phyloP scores from a whole-genome alignment of 2,797 vertebrate species.

The Paedocypris micromegethes region DNA sequence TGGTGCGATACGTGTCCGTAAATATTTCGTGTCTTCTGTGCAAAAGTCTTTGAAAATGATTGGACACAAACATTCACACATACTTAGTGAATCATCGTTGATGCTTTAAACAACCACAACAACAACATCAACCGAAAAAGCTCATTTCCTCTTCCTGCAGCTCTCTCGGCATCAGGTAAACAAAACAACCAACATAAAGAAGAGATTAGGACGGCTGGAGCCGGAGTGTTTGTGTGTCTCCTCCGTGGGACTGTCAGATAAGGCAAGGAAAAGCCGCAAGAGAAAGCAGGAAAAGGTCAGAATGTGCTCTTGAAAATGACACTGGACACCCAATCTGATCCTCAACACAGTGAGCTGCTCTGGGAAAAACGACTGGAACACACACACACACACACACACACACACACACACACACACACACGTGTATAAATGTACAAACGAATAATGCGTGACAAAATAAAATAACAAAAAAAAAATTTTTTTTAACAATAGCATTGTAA shows the following conservation, averaged over 20 bases:
- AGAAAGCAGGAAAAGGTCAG: constrained; percentile 60
- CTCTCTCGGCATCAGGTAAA: constrained; percentile 62
- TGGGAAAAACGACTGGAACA: neutral
- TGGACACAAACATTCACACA: constrained; percentile 59
- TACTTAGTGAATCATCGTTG: constrained; percentile 39
- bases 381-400: too few relatives aligned
- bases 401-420: too few relatives aligned
- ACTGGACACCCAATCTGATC: constrained; percentile 18
- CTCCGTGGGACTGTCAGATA: constrained; percentile 70
- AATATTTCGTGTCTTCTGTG: constrained; percentile 82
- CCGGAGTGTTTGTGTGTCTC: constrained; percentile 56
- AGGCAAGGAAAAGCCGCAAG: constrained; percentile 65
- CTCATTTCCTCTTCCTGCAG: constrained; percentile 61
- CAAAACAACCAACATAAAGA: constrained; percentile 53
- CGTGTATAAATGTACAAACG: too few relatives aligned
- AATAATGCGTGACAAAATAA: too few relatives aligned
- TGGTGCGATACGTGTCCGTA: constrained; percentile 69
- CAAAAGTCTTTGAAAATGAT: constrained; percentile 68
- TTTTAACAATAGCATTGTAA: too few relatives aligned
- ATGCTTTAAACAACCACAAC: too few relatives aligned
- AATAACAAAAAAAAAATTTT: too few relatives aligned
- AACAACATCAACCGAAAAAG: too few relatives aligned
- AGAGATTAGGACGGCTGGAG: neutral
- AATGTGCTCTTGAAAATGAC: constrained; percentile 57
- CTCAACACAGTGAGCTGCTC: constrained; percentile 10